These are phyloP conservation scores for Distichodus sexfasciatus DNA, from an alignment of 2,797 vertebrate genomes.

Conservation along the genomic window DNA sequence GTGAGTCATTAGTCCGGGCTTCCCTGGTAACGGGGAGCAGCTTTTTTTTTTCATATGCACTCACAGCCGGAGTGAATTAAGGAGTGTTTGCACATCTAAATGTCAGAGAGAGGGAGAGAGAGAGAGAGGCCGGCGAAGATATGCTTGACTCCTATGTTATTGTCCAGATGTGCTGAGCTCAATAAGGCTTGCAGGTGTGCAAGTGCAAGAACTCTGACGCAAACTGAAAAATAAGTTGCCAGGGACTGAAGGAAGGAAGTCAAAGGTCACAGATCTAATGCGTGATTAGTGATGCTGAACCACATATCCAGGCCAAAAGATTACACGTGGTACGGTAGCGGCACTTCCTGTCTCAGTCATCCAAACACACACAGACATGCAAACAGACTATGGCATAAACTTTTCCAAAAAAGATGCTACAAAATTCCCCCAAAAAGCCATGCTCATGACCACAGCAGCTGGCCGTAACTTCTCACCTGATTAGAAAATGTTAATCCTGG, in stretches of 20 bases:
- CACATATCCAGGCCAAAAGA: not conserved
- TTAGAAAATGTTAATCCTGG: not conserved
- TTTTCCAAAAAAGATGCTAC: not conserved
- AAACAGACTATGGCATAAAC: conserved; percentile 2
- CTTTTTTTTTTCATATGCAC: conserved; percentile 9
- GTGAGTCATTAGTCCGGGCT: conserved; percentile 38
- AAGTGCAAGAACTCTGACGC: too few species aligned
- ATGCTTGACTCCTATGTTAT: not conserved
- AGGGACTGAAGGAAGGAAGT: not conserved
- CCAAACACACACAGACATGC: not conserved
- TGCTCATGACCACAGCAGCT: not conserved
- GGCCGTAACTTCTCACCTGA: not conserved
- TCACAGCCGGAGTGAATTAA: conserved; percentile 32
- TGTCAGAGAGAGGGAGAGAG: conserved; percentile 5
- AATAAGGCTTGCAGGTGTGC: too few species aligned
- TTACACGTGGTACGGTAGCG: not conserved
- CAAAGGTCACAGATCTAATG: not conserved
- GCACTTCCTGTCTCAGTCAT: not conserved
- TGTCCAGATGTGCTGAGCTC: not conserved
- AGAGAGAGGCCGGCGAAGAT: conserved; percentile 13
- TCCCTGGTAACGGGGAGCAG: conserved; percentile 33
- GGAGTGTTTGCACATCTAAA: conserved; percentile 41
- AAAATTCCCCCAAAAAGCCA: not conserved
- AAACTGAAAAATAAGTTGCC: too few species aligned
- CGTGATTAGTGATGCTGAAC: not conserved